Base-by-base conservation (phyloP, 2,797 vertebrate genomes). In the Thaleichthys pacificus region DNA sequence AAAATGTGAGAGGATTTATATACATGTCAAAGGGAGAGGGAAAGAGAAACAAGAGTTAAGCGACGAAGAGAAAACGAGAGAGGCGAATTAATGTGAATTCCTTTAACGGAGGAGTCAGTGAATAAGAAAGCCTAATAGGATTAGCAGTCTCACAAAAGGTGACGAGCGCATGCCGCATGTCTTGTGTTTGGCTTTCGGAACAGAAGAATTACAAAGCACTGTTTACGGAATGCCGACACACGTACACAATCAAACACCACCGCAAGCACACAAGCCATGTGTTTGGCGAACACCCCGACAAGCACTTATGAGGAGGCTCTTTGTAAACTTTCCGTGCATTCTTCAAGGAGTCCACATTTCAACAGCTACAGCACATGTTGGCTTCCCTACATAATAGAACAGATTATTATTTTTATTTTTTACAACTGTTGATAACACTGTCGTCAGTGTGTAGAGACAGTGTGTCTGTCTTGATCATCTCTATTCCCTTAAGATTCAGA, bases 131-230 rank as follows among this genome's bases (percentile, higher is more conserved):
- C 28, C 22, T 79, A 75, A 77, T 74, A 82, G 77, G 80, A 82
- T 79, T 82, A 79, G 26, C n/a, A 38, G 72, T 67, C 57, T 79
- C 68, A 75, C 77, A 68, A 75, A 79, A 75, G 75, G 72, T 68
- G 74, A 77, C 61, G 80, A 58, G 38, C 67, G 63, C 64, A 73
- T 35, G 70, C 67, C 19, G 73, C 58, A n/a, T 60, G 32, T 58
- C 54, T 64, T 22, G 58, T 69, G 19, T 47, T 64, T 38, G 32
- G 64, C 68, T 73, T 49, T 64, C 61, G 62, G 63, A 77, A 66
- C 77, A 72, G 57, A 58, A 15, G 12, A 68, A 58, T 70, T 71
- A 73, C 61, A 66, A 64, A 42, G 19, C 64, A 32, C 57, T 75
- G 72, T 74, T 71, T 78, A 68, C 51, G 22, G 24, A 68, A 68